Evolutionary conservation across 2,797 vertebrate genomes (phyloP).

Genomic region (Pygocentrus nattereri): DNA sequence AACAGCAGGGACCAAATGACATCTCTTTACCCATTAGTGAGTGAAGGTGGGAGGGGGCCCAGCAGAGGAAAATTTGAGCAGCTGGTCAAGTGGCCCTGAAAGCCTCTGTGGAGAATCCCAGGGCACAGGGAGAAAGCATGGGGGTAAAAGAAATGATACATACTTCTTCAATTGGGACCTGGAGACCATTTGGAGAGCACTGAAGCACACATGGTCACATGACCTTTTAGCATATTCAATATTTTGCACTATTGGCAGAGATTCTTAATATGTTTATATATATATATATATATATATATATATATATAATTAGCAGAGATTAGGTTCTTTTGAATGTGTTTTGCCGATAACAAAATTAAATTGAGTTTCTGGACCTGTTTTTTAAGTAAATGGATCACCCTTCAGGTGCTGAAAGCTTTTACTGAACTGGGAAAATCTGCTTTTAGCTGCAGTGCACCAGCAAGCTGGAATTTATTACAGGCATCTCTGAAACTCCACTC

Average conservation of each 20-base stretch:
- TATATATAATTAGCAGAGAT: no score
- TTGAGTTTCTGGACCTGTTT: background rate
- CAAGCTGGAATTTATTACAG: no score
- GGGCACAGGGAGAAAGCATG: constrained; percentile 9
- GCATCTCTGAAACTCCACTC: no score
- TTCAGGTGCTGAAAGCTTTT: no score
- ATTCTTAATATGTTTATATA: no score
- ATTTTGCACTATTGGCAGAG: no score
- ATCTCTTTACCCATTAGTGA: constrained; percentile 45
- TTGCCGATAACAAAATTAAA: background rate
- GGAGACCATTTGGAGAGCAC: constrained; percentile 6
- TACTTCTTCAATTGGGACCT: constrained; percentile 7
- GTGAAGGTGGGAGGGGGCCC: background rate
- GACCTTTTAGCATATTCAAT: background rate
- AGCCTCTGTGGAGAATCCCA: constrained; percentile 49
- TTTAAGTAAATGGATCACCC: no score
- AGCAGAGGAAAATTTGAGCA: constrained; percentile 49
- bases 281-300: no score
- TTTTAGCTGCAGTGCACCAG: no score
- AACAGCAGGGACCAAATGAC: constrained; percentile 51
- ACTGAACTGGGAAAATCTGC: no score
- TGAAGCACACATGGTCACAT: background rate
- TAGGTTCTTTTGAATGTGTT: background rate
- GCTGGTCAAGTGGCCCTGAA: constrained; percentile 60
- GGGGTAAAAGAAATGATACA: constrained; percentile 26